Base-by-base conservation (phyloP, 2,888 invertebrate genomes). In the Watsonalla binaria region DNA sequence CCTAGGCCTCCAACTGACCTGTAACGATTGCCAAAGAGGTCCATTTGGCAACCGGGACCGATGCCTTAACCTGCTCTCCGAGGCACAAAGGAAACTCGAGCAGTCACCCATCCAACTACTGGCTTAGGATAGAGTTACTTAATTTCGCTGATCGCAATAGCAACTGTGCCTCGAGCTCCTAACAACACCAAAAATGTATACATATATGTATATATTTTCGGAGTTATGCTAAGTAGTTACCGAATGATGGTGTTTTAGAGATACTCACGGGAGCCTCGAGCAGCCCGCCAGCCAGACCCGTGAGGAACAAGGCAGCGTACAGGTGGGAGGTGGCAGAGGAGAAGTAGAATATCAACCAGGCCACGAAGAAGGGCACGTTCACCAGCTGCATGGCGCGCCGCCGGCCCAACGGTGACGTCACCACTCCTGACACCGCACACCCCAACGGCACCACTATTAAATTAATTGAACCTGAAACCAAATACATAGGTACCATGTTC, bases 401-500 rank as follows among this genome's bases (percentile, higher is more conserved):
- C 51, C 96, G 92, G 0, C 96, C 96, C 51, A 96, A 76, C 0
- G 94, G 93, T 52, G 95, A 92, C 0, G 95, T 95, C 8, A 95
- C 81, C 6, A 92, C 78, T 0, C 96, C 96, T 0, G 96, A 96
- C 51, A 94, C 79, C 6, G 96, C 85, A 66, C 96, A 96, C 2
- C 96, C 96, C 52, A 96, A 59, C 0, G 96, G 96, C 13, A 96
- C 96, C 63, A 94, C 93, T 61, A 96, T 95, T 58, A 95, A 86
- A 76, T 95, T 96, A 51, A 96, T 93, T 14, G 96, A 96, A 84
- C 96, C 96, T 95, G 76, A 46, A 46, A 42, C 5, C 42, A 39
- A 4, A 11, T 11, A 39, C 39, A 39, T 8, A 39, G 5, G 9
- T 39, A 39, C 7, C 7, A 35, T n/a, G n/a, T n/a, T n/a, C n/a